Evolutionary conservation across 1,140 invertebrate species (phyloP).

Genomic region (Nebria ingens): DNA sequence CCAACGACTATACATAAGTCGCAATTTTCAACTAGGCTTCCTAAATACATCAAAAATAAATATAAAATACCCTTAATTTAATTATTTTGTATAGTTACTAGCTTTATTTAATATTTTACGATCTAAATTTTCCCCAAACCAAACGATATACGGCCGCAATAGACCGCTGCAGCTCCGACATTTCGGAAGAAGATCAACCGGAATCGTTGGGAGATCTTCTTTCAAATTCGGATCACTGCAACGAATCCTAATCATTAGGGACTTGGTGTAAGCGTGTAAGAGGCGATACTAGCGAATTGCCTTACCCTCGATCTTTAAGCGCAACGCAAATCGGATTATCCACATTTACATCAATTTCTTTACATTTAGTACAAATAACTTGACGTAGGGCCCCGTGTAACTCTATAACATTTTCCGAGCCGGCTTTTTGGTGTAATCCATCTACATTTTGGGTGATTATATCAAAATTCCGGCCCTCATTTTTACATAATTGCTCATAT

Average conservation of each 20-base stretch:
- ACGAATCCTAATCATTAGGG: slow-evolving; percentile 3
- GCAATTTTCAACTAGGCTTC: slow-evolving; percentile 54
- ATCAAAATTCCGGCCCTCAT: slow-evolving; percentile 49
- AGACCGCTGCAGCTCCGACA: slow-evolving; percentile 65
- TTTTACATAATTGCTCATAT: slow-evolving; percentile 52
- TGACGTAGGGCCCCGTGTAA: slow-evolving; percentile 82
- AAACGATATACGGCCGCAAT: slow-evolving; percentile 77
- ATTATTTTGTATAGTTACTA: slow-evolving; percentile 36
- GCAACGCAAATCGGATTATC: slow-evolving; percentile 73
- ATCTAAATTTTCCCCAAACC: slow-evolving; percentile 81
- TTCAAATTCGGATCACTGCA: slow-evolving; percentile 41
- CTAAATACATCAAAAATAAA: slow-evolving; percentile 31
- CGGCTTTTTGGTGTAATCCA: slow-evolving; percentile 73
- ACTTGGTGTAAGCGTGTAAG: background rate
- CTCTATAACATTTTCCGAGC: slow-evolving; percentile 70
- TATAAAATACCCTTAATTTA: slow-evolving; percentile 6
- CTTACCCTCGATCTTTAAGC: slow-evolving; percentile 44
- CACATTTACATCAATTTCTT: slow-evolving; percentile 53
- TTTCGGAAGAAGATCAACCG: slow-evolving; percentile 55
- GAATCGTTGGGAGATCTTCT: slow-evolving; percentile 44
- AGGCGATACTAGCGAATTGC: background rate
- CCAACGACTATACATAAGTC: slow-evolving; percentile 77
- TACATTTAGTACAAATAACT: slow-evolving; percentile 73
- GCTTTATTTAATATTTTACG: slow-evolving; percentile 49
- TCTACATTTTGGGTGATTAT: slow-evolving; percentile 93